A percentile compares a stretch with the other conserved stretches of the same genome.
Evolutionary conservation across 2,797 vertebrate species (phyloP).

Genomic region (Rallus crepitans): DNA sequence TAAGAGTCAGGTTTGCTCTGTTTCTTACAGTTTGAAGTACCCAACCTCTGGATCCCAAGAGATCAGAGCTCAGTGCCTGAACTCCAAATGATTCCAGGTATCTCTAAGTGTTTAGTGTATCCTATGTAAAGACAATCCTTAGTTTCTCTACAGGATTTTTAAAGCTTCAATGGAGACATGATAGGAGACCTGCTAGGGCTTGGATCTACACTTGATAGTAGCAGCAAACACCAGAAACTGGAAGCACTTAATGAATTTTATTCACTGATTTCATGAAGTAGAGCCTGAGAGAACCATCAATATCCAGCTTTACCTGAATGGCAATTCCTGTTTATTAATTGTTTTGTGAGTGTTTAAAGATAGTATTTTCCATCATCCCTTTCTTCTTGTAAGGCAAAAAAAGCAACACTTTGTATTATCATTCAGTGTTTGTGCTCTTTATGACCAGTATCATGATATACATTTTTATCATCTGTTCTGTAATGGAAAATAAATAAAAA

Average conservation of each 20-base stretch:
- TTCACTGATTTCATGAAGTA: not conserved
- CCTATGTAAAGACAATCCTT: not conserved
- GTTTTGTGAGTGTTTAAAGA: not conserved
- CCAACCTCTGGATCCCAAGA: not conserved
- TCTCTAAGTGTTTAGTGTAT: not conserved
- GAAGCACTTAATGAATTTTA: not conserved
- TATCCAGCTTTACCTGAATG: not conserved
- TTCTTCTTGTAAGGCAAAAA: not conserved
- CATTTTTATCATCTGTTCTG: not conserved
- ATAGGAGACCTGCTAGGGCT: not conserved
- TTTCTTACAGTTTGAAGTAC: not conserved
- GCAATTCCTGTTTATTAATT: not conserved
- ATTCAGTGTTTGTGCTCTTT: not conserved
- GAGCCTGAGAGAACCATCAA: not conserved
- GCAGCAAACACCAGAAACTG: not conserved
- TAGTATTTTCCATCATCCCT: not conserved
- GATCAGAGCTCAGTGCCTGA: not conserved
- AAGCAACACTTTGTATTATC: not conserved
- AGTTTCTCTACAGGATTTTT: not conserved
- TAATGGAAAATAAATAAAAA: slow-evolving; percentile 35
- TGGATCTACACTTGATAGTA: not conserved
- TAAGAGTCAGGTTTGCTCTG: not conserved
- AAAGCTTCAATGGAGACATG: not conserved
- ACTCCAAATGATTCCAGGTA: not conserved
- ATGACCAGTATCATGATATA: not conserved